Evolutionary conservation across 35 echinoderm and acorn worm species (phyloP), one percentile per base, ranked within the genome.

Genomic region (Anneissia japonica): DNA sequence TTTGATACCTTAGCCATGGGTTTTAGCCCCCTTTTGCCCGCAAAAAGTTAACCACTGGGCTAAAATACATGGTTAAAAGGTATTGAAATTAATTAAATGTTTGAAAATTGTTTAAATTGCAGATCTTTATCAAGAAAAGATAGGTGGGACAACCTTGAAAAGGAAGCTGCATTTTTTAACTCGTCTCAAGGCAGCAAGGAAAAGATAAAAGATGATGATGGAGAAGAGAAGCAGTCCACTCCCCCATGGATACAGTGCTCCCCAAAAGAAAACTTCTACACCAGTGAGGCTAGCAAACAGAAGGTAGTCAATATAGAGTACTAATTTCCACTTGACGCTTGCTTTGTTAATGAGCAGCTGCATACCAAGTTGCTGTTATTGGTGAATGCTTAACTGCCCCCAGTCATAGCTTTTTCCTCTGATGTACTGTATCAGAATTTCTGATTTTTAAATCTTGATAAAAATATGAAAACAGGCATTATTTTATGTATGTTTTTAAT

Each of bases 221-320:
- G 0, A 6, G 36, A 34, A 12, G 76, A 78, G 76, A 78, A 78
- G n/a, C 32, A 38, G 11, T 85, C 81, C 19, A 74, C 46, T 0
- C 38, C 84, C 30, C 74, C 86, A 19, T 96, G 93, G 93, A 87
- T 92, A 29, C 93, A 92, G 73, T 92, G 90, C 4, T 96, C 93
- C 16, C 89, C 93, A 23, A 96, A 85, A 82, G 93, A 89, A 75
- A 89, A 92, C 80, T 96, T 83, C 79, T 96, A 92, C 81, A 92
- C 93, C 0, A 77, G 36, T 43, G 79, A 86, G 72, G 83, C 84
- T 29, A 89, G 38, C 35, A 82, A 89, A 72, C 91, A 93, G 73
- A 43, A 78, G 86, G 91, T 92, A 41, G n/a, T n/a, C n/a, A n/a
- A n/a, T n/a, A n/a, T n/a, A n/a, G n/a, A n/a, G n/a, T n/a, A n/a